Evolutionary conservation across 2,113 vertebrate species (phyloP).

Genomic region (Thermophis baileyi): DNA sequence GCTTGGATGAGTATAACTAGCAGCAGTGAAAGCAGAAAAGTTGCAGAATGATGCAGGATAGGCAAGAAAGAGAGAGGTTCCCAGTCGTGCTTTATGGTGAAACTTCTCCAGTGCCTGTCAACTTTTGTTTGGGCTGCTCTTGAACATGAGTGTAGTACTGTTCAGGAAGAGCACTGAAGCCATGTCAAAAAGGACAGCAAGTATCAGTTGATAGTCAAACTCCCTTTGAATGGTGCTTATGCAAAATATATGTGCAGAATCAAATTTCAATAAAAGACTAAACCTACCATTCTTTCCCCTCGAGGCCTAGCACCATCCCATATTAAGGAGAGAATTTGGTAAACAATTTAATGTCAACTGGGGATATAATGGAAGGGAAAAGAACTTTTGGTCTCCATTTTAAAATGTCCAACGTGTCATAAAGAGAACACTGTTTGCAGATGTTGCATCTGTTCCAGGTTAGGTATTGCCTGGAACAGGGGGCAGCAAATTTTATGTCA

Average conservation of each 20-base stretch:
- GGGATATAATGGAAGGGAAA: background rate
- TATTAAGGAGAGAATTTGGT: background rate
- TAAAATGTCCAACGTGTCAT: background rate
- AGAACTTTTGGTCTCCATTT: background rate
- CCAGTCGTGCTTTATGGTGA: background rate
- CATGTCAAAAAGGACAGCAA: background rate
- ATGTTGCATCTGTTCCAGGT: background rate
- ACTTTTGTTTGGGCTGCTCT: background rate
- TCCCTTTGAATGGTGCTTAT: background rate
- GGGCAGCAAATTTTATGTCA: background rate
- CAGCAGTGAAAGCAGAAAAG: background rate
- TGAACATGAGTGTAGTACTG: background rate
- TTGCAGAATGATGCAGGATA: background rate
- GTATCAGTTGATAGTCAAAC: background rate
- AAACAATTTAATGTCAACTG: background rate
- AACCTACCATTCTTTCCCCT: background rate
- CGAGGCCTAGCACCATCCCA: background rate
- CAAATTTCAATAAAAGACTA: background rate
- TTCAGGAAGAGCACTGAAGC: background rate
- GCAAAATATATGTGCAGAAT: background rate
- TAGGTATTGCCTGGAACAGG: background rate
- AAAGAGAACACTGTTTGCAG: background rate
- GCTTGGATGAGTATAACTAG: background rate
- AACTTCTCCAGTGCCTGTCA: background rate
- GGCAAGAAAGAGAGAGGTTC: background rate